Evolutionary conservation across 2,797 vertebrate genomes (phyloP).

Genomic region (Channa striata): DNA sequence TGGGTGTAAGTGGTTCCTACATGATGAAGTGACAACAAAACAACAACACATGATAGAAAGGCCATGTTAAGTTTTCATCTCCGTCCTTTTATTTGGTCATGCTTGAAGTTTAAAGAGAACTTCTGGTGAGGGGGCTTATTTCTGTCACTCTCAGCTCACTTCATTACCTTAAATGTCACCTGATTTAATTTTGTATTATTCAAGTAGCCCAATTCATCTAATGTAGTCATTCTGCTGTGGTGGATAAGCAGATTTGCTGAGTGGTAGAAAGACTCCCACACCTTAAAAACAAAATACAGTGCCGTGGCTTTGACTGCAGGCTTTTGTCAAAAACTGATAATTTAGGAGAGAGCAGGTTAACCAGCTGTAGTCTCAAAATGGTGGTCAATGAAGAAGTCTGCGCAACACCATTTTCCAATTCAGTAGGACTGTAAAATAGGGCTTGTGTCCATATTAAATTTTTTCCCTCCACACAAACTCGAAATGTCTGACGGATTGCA

Average conservation of each 20-base stretch:
- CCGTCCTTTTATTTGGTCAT: neutral
- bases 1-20: neutral
- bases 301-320: conserved; percentile 1
- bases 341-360: conserved; percentile 36
- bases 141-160: neutral
- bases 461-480: too few relatives aligned
- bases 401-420: conserved; percentile 36
- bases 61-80: neutral
- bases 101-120: neutral
- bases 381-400: conserved; percentile 28
- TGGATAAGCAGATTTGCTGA: neutral
- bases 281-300: neutral
- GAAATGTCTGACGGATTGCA: too few relatives aligned
- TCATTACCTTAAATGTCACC: neutral
- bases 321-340: conserved; percentile 38
- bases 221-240: conserved; percentile 11
- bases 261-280: neutral
- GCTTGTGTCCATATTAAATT: too few relatives aligned
- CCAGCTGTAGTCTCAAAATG: conserved; percentile 39
- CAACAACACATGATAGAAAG: neutral
- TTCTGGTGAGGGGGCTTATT: neutral
- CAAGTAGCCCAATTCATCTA: neutral
- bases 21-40: neutral
- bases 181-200: neutral
- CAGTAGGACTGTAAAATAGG: neutral